phyloP scores from a whole-genome alignment of 30 jellyfish, hydroid and myxozoan genomes.

The Aurelia aurita complex sp. Pacific region DNA sequence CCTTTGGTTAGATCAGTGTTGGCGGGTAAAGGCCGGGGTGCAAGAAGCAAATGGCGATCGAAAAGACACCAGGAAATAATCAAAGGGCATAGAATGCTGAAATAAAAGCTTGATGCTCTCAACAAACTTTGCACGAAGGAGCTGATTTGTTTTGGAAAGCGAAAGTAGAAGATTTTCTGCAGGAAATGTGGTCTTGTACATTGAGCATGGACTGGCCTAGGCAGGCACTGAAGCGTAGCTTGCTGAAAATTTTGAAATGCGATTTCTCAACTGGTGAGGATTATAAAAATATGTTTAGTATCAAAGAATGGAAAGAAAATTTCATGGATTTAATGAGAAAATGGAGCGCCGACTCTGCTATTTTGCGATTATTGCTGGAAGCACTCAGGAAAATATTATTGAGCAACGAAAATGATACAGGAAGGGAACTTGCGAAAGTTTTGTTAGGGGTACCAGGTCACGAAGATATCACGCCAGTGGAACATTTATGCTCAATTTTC shows the following conservation, averaged over 20 bases:
- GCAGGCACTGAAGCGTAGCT: conserved; percentile 26
- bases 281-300: too few relatives aligned
- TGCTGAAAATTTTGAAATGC: not conserved
- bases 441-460: not conserved
- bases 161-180: too few relatives aligned
- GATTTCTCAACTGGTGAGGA: not conserved
- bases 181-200: too few relatives aligned
- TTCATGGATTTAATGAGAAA: not conserved
- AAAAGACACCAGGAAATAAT: too few relatives aligned
- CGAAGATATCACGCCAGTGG: not conserved
- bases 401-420: not conserved
- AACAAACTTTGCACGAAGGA: too few relatives aligned
- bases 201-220: conserved; percentile 33
- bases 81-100: too few relatives aligned
- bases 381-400: conserved; percentile 29
- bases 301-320: conserved; percentile 12
- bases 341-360: conserved; percentile 13
- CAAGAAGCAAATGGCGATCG: too few relatives aligned
- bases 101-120: too few relatives aligned
- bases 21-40: too few relatives aligned
- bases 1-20: too few relatives aligned
- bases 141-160: too few relatives aligned
- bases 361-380: conserved; percentile 5
- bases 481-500: not conserved
- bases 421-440: conserved; percentile 5